Percentiles rank a stretch among this genome's conserved stretches.
phyloP scores from a whole-genome alignment of 2,797 vertebrate species.

The Hypotaenidia philippensis region DNA sequence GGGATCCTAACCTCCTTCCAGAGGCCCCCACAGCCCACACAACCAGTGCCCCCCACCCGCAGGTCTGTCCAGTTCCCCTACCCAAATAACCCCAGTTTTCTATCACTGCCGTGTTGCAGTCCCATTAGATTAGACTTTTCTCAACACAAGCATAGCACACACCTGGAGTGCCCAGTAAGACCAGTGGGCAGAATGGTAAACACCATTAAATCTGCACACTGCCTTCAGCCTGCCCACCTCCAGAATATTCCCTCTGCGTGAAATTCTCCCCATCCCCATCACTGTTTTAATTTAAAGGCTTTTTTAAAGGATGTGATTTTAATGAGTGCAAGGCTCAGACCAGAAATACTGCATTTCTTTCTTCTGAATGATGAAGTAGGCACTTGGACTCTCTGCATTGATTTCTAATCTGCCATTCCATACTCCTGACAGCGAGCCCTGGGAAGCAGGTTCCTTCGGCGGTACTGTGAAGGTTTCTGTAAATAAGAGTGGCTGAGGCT shows the following conservation, averaged over 20 bases:
- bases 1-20: background rate
- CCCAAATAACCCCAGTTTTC: background rate
- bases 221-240: background rate
- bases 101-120: rapidly evolving
- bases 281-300: conserved; percentile 33
- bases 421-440: conserved; percentile 39
- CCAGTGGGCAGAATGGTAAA: background rate
- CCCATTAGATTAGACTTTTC: background rate
- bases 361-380: conserved; percentile 56
- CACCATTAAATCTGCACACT: background rate
- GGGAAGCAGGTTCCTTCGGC: conserved; percentile 15
- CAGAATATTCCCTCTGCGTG: background rate
- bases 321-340: conserved; percentile 49
- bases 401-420: conserved; percentile 66
- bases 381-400: conserved; percentile 61
- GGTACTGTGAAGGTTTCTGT: background rate
- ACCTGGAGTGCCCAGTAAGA: background rate
- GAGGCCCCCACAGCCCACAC: background rate
- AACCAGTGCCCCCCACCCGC: background rate
- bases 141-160: background rate
- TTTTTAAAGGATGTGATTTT: conserved; percentile 58
- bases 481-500: background rate
- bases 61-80: background rate
- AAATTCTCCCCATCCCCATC: background rate
- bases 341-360: conserved; percentile 59